phyloP scores from a whole-genome alignment of 2,888 invertebrate species.

The Laothoe populi region DNA sequence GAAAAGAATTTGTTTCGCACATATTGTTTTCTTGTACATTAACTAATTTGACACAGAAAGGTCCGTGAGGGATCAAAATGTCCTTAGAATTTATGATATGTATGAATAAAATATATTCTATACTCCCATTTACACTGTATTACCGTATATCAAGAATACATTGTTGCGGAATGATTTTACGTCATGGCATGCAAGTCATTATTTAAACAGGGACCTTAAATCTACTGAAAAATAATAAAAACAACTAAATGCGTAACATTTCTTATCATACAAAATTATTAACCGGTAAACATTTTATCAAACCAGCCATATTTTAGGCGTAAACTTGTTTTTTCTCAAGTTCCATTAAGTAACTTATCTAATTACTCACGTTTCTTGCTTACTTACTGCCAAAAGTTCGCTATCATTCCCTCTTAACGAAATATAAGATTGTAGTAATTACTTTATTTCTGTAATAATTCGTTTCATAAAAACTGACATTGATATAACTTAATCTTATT shows the following conservation, averaged over 20 bases:
- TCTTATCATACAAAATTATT: not conserved
- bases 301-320: conserved; percentile 1
- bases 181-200: too few species aligned
- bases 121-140: too few species aligned
- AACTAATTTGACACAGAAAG: not conserved
- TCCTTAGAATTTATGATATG: not conserved
- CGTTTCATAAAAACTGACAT: conserved; percentile 34
- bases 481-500: not conserved
- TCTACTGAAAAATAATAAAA: not conserved
- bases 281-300: conserved; percentile 12
- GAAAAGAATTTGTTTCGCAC: too few species aligned
- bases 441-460: conserved; percentile 38
- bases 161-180: too few species aligned
- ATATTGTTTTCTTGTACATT: not conserved
- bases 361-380: conserved; percentile 43
- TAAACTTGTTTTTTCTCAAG: conserved; percentile 26
- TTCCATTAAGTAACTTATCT: conserved; percentile 35
- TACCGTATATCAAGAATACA: too few species aligned
- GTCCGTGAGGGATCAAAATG: not conserved
- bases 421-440: conserved; percentile 45
- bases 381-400: conserved; percentile 39
- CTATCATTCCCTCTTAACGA: conserved; percentile 42
- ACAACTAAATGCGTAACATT: not conserved
- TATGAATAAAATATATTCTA: too few species aligned
- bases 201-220: too few species aligned